Percentiles rank a stretch among this genome's conserved stretches.
Evolutionary conservation across 1,140 invertebrate species (phyloP).

Genomic region (Ips nitidus): DNA sequence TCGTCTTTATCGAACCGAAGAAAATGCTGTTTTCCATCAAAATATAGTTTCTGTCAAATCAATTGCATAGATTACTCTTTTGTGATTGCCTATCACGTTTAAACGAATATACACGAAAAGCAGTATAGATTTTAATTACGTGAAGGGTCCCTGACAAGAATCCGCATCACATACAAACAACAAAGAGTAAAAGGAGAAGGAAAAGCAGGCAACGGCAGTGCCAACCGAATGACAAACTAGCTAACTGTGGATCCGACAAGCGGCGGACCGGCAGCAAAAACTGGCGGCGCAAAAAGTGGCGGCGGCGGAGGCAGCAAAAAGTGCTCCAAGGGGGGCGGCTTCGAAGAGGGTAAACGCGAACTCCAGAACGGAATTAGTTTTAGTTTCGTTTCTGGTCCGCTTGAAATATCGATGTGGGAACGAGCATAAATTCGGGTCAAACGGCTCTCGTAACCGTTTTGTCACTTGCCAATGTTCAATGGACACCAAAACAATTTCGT

Average conservation of each 20-base stretch:
- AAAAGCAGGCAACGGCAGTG: conserved; percentile 41
- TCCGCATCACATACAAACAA: conserved; percentile 11
- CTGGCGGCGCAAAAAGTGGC: conserved; percentile 36
- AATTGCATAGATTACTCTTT: no score
- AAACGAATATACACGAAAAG: no score
- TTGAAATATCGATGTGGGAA: conserved; percentile 21
- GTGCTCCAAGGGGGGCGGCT: conserved; percentile 36
- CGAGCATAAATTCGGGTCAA: conserved; percentile 28
- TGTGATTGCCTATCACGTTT: no score
- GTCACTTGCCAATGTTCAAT: no score
- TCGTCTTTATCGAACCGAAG: no score
- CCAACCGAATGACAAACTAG: conserved; percentile 52
- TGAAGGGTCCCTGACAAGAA: conserved; percentile 1
- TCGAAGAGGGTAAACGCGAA: conserved; percentile 24
- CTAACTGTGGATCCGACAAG: conserved; percentile 52
- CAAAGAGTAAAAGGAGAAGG: conserved; percentile 27
- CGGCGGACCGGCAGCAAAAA: conserved; percentile 43
- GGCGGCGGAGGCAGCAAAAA: conserved; percentile 40
- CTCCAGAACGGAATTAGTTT: conserved; percentile 40
- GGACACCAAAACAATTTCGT: no score
- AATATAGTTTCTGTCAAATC: no score
- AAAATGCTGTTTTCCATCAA: no score
- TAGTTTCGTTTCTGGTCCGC: conserved; percentile 30
- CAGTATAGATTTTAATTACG: conserved; percentile 21
- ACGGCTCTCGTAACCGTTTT: background rate